Evolutionary conservation across 2,888 invertebrate genomes (phyloP), one percentile per base, ranked within the genome.

Genomic region (Tenthredo amoena): DNA sequence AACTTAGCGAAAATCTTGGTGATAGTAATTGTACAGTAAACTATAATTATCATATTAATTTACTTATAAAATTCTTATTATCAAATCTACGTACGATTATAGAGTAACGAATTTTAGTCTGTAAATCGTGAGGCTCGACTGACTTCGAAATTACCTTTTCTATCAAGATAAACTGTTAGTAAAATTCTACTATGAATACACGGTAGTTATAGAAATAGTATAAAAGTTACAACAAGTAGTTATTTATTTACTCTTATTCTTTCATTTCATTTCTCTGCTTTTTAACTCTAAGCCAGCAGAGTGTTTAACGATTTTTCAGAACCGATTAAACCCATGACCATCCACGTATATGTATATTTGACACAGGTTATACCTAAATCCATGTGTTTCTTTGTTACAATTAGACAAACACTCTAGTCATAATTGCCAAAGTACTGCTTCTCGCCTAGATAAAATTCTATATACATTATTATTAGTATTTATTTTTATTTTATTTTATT

Each of bases 181-280:
- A 79, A 79, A 79, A 79, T 79, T 31, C 55, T 79, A 79, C n/a
- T 12, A 55, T 12, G 58, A 55, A 55, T 79, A 34, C 26, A 79
- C 47, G n/a, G 21, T 47, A 55, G n/a, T 76, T 50, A 81, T 81
- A 81, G 58, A 81, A 81, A 81, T 62, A 81, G 81, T 81, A 81
- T 81, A 81, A 81, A 81, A 81, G 37, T 81, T 81, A 62, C 58
- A 37, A 81, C 55, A 79, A 79, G 6, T 77, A 50, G 34, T 81
- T 76, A 10, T 58, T 34, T 37, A 55, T 50, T 77, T 34, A 77
- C 7, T 81, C 21, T 62, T 26, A n/a, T 81, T 26, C 15, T 77
- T 77, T 26, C 9, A 15, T 77, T 47, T 77, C 40, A 55, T 10
- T 76, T 31, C 15, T 37, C 18, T 37, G 71, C 9, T 37, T 71